These are phyloP conservation scores for Drosophila algonquin DNA, from an alignment of 2,888 invertebrate genomes.

Conservation along the genomic window DNA sequence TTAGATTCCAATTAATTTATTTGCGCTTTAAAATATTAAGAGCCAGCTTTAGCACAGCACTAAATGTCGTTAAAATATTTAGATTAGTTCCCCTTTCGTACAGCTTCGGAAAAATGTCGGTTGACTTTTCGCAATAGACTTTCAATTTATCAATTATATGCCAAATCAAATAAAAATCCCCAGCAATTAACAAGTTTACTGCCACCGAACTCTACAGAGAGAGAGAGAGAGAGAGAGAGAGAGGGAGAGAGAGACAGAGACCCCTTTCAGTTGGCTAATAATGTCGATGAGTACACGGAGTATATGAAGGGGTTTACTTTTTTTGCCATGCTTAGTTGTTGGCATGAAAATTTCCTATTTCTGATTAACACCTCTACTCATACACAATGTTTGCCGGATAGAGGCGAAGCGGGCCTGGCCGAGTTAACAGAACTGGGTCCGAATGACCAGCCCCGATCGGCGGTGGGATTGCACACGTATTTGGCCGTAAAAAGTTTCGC, in stretches of 20 bases:
- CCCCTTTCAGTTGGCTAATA: constrained; percentile 4
- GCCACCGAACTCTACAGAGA: background rate
- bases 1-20: background rate
- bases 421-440: constrained; percentile 16
- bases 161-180: constrained; percentile 44
- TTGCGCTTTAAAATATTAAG: background rate
- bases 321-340: constrained; percentile 42
- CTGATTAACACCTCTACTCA: constrained; percentile 44
- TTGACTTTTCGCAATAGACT: constrained; percentile 32
- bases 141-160: constrained; percentile 43
- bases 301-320: background rate
- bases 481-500: constrained; percentile 41
- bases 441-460: constrained; percentile 31
- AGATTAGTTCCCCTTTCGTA: constrained; percentile 16
- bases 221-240: background rate
- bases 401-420: background rate
- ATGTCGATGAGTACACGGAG: constrained; percentile 13
- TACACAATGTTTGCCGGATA: constrained; percentile 1
- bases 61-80: constrained; percentile 21
- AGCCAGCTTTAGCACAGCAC: background rate
- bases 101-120: constrained; percentile 30
- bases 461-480: constrained; percentile 24
- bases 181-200: constrained; percentile 47
- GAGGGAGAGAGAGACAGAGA: constrained; percentile 7
- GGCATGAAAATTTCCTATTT: constrained; percentile 40